Conservation (phyloP, 2,888 invertebrate genomes). For the Metalampra italica region DNA sequence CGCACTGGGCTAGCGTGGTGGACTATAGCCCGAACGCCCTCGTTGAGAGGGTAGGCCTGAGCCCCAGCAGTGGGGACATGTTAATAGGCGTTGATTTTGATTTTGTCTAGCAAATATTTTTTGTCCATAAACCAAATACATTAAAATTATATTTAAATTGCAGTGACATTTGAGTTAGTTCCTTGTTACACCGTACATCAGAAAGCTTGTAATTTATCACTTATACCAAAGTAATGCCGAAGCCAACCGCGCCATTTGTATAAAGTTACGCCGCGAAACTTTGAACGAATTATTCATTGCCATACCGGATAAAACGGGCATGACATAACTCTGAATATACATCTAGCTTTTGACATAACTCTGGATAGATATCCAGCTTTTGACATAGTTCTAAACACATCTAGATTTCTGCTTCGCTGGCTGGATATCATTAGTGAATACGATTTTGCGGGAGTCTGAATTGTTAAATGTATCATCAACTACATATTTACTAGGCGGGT, state of each 20-base stretch:
- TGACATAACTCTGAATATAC: slow-evolving; percentile 27
- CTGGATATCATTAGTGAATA: neutral
- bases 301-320: slow-evolving; percentile 47
- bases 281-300: slow-evolving; percentile 65
- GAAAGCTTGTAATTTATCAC: slow-evolving; percentile 20
- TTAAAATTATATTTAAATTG: too few relatives aligned
- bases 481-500: too few relatives aligned
- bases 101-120: too few relatives aligned
- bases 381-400: slow-evolving; percentile 29
- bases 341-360: slow-evolving; percentile 27
- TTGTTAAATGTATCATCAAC: too few relatives aligned
- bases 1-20: too few relatives aligned
- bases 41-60: too few relatives aligned
- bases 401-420: neutral
- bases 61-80: too few relatives aligned
- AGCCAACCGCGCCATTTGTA: slow-evolving; percentile 56
- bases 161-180: neutral
- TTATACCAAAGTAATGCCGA: slow-evolving; percentile 28
- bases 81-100: too few relatives aligned
- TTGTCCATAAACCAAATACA: too few relatives aligned
- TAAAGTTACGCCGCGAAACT: slow-evolving; percentile 58
- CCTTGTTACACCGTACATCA: neutral
- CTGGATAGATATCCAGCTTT: neutral
- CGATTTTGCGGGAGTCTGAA: neutral
- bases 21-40: too few relatives aligned